Base-by-base conservation (phyloP, 1,140 invertebrate genomes). In the Aphelenchoides avenae region DNA sequence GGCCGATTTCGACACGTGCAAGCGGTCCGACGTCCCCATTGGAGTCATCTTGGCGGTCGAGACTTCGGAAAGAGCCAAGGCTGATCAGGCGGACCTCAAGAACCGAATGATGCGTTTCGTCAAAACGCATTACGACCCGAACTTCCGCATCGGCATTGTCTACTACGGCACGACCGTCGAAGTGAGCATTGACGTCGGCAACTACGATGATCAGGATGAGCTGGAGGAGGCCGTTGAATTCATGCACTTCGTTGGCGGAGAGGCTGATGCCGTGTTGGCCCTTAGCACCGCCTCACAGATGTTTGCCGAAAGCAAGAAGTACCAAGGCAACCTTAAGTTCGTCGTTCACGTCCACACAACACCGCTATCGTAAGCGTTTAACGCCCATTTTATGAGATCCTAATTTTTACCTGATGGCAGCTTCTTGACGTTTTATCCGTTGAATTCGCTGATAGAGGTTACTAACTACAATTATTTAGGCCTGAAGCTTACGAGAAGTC, bases 141-240 rank as follows among this genome's bases (percentile, higher is more conserved):
- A 53, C 37, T 29, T 47, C 27, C 40, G 47, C 46, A 31, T 61
- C 15, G 61, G 61, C 7, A 46, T 63, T 40, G 26, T 63, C 13
- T 57, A 58, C 36, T 63, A 61, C 26, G 58, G 61, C 9, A 34
- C 42, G 36, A 64, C 53, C 3, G 61, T 61, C 5, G 61, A 63
- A 47, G 52, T 55, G 24, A 48, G 33, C 11, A 43, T 43, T 13
- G 61, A 49, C 40, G 6, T 63, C 5, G 61, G 34, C 36, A 57
- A 64, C 29, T 58, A 64, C 49, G 15, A 57, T 18, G 53, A 57
- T 13, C 13, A 24, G 15, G 22, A 44, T 9, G 59, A 61, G 15
- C 40, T 63, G 6, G 60, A 64, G 24, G 44, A 64, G 13, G 29
- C 52, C 15, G n/a, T 62, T 2, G 30, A 55, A 20, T 48, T 53